Conservation (phyloP, 2,797 vertebrate genomes). For the Sphenodon punctatus region DNA sequence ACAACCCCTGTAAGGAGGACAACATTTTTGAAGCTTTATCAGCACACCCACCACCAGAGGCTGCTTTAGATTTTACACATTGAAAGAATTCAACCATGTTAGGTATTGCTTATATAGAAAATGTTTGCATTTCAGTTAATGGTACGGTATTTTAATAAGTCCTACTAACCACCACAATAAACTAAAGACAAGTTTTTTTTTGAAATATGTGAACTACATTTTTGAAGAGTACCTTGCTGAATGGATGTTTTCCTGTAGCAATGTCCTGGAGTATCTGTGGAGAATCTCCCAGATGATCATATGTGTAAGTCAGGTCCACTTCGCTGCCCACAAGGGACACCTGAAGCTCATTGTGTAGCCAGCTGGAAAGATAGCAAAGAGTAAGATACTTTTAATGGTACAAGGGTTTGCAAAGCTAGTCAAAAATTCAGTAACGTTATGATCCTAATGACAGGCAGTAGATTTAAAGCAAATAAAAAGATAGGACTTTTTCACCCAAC, state of each 20-base stretch:
- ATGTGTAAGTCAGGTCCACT: slow-evolving; percentile 91
- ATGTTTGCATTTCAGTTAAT: too few species aligned
- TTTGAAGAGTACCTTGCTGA: slow-evolving; percentile 82
- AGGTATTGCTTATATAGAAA: too few species aligned
- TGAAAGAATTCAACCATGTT: too few species aligned
- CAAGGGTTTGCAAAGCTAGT: neutral
- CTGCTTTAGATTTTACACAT: neutral
- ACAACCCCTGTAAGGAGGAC: neutral
- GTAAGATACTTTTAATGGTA: neutral
- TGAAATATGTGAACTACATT: too few species aligned
- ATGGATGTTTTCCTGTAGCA: slow-evolving; percentile 87
- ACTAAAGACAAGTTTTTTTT: too few species aligned
- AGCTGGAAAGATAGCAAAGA: slow-evolving; percentile 78
- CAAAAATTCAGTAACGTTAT: neutral
- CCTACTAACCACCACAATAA: too few species aligned
- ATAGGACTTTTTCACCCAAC: too few species aligned
- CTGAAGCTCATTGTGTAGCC: slow-evolving; percentile 95
- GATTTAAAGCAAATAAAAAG: too few species aligned
- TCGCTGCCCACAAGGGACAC: slow-evolving; percentile 89
- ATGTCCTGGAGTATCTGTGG: slow-evolving; percentile 87
- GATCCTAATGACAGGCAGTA: neutral
- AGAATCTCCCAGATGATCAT: slow-evolving; percentile 92
- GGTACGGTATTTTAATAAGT: too few species aligned
- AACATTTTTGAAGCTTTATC: neutral
- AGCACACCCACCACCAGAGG: too few species aligned